These are phyloP conservation scores for Philereme vetulata DNA, from an alignment of 2,888 invertebrate genomes.

Conservation along the genomic window DNA sequence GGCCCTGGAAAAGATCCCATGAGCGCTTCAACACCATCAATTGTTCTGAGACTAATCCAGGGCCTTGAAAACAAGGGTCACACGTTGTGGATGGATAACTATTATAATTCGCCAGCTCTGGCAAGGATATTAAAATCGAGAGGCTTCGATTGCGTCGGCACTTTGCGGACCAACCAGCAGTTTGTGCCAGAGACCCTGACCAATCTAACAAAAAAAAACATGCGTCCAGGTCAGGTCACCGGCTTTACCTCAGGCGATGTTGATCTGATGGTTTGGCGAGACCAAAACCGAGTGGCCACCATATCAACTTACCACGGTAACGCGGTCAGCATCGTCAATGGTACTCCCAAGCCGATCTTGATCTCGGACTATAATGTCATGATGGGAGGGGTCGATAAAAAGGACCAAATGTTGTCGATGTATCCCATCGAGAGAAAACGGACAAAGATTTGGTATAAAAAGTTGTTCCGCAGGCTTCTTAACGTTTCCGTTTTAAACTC, in stretches of 20 bases:
- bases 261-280: constrained; percentile 38
- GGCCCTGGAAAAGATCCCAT: constrained; percentile 7
- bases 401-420: constrained; percentile 16
- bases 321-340: constrained; percentile 5
- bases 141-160: constrained; percentile 34
- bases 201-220: constrained; percentile 7
- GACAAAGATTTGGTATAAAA: neutral
- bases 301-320: constrained; percentile 14
- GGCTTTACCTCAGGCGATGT: constrained; percentile 36
- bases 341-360: neutral
- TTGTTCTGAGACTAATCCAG: constrained; percentile 25
- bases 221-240: constrained; percentile 13
- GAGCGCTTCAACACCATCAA: constrained; percentile 4
- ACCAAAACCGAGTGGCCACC: constrained; percentile 1
- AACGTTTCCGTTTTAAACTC: too few relatives aligned
- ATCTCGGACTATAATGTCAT: constrained; percentile 2
- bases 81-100: constrained; percentile 43
- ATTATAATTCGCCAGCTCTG: constrained; percentile 35
- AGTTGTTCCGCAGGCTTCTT: too few relatives aligned
- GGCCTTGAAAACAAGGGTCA: constrained; percentile 31
- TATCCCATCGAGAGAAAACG: constrained; percentile 18
- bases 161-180: constrained; percentile 23
- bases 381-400: constrained; percentile 15
- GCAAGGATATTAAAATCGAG: constrained; percentile 25
- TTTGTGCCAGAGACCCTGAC: constrained; percentile 23